Evolutionary conservation across 2,797 vertebrate species (phyloP), one percentile per base, ranked within the genome.

Genomic region (Clarias pachynema): DNA sequence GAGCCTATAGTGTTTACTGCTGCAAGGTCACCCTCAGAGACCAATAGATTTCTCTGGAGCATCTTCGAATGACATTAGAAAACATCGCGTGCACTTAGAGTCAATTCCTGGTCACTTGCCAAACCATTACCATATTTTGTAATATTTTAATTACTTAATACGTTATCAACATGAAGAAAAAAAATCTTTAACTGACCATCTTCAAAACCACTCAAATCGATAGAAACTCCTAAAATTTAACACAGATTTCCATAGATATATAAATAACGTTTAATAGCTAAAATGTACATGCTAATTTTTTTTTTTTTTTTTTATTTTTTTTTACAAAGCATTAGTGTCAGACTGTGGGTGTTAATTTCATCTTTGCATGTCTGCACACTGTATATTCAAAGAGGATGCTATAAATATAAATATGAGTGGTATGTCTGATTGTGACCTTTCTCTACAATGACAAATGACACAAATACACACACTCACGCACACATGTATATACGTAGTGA

Each of bases 401-500:
- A 57, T 79, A 69, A 56, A 69, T 69, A 70, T 49, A n/a, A 62
- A 34, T 84, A 34, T 34, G 44, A 69, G 31, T 70, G 77, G 75
- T 34, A 85, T 79, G 65, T 79, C 75, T 70, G 63, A n/a, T 49
- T 53, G 56, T n/a, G 56, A 22, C 56, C 37, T 29, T 49, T 82
- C 29, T 40, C 3, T 29, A 18, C 53, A 79, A 49, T 79, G 77
- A 31, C 84, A 60, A 15, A 8, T 78, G 29, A 59, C 44, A 65
- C 22, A 40, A 53, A 29, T n/a, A 75, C 62, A 77, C 26, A 20
- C 59, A 59, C 16, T 59, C 4, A 8, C 69, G 24, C 24, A 4
- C 26, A 63, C 18, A 62, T 16, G 20, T 24, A 49, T 20, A 56
- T 15, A 22, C 12, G 26, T 65, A 75, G 37, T 31, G 59, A 69